Evolutionary conservation across 2,113 vertebrate species (phyloP), one percentile per base, ranked within the genome.

Genomic region (Shinisaurus crocodilurus): DNA sequence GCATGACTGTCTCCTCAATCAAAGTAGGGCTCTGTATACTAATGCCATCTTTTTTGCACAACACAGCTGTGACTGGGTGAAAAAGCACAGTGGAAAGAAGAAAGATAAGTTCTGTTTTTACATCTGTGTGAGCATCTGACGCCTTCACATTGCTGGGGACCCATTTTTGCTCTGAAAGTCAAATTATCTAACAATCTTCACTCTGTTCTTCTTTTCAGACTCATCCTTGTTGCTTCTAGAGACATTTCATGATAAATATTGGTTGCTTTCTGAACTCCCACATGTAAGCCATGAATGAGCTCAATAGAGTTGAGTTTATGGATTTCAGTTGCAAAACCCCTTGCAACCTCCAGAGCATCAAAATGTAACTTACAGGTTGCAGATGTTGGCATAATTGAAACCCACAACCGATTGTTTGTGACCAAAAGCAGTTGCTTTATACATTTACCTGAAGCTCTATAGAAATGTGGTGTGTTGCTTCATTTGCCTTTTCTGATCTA

Each of bases 101-200:
- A 29, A 95, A 37, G 32, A 29, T 63, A 29, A 37, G 0, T 0
- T 25, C 15, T 0, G 1, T 82, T 87, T 74, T 90, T 85, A 40
- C 67, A 75, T 79, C 45, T 40, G 77, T 76, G 76, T 88, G 77
- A 76, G 74, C 50, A 79, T 63, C 45, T 63, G 72, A 89, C 54
- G 50, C 75, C 88, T 57, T 29, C 69, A 50, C 1, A 13, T 45
- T 82, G 43, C 18, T 74, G 48, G 72, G 77, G 92, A 85, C 72
- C 63, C 15, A 6, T n/a, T 79, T 40, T 83, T 20, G 43, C 79
- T 88, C 77, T 84, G 34, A 86, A 82, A 87, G 13, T 32, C 23
- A 87, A 74, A 12, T 90, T 79, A 63, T 75, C 67, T 32, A 87
- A 67, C 57, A 82, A 43, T 37, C 34, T 18, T 84, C 15, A 54